Evolutionary conservation across 1,140 invertebrate species (phyloP), one percentile per base, ranked within the genome.

Genomic region (Pentalonia nigronervosa): DNA sequence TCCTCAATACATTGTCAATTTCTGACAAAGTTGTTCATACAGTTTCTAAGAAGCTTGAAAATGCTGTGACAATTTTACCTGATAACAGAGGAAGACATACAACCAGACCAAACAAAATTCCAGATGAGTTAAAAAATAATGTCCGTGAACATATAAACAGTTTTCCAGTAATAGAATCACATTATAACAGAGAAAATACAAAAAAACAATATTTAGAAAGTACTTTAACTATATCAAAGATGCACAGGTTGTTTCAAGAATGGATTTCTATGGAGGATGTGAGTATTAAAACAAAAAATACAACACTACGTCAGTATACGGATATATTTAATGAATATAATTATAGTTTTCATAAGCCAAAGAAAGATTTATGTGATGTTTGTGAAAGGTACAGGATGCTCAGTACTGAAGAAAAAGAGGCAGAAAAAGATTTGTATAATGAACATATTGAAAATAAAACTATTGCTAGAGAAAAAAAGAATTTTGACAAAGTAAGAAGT

Each of bases 61-160:
- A 76, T 76, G 34, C 67, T 76, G 67, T 76, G 67, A 76, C 67
- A n/a, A 76, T 76, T 76, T 76, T n/a, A 76, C 67, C 30, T n/a
- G 67, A 76, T 76, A 76, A 7, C 67, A 0, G n/a, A n/a, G n/a
- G 67, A n/a, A 76, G 14, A 76, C 41, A 41, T 41, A 41, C 41
- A 41, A 41, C 41, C 41, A 1, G 41, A 41, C 41, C 67, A 76
- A 14, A 76, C n/a, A 34, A 76, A 76, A 76, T 76, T 76, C 0
- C 67, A 76, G 8, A n/a, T 34, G 67, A 76, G 67, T 76, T 76
- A 34, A 76, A 76, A 76, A 76, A 76, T 76, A 34, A n/a, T 76
- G 67, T 34, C n/a, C 67, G 25, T 34, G 34, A 81, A 36, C 17
- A 81, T 56, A 81, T 81, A 17, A 17, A 36, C 3, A 34, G 1